Evolutionary conservation across 2,113 vertebrate genomes (phyloP), one percentile per base, ranked within the genome.

Genomic region (Bagarius yarrelli): DNA sequence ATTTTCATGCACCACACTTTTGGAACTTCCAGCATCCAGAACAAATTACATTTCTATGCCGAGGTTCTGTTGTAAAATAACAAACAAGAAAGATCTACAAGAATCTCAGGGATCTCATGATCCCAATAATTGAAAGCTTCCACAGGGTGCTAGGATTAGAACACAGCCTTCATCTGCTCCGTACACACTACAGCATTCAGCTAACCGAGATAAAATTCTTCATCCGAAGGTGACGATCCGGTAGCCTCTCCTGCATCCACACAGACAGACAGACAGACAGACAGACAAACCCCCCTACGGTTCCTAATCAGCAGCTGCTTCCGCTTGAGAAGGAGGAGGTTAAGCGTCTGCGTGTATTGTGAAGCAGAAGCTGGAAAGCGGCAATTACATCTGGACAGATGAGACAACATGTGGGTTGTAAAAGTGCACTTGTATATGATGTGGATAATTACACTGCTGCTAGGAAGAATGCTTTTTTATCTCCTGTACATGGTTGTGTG

Each of bases 371-470:
- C 53, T 57, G 3, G 30, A 75, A 74, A 57, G 32, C 53, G 25
- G 21, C 21, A 59, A 76, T 59, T 44, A 36, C 30, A 5, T 25
- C 25, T 16, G 34, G 32, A 55, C 50, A 25, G 55, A 74, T 36
- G 73, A 76, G 23, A 55, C 73, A 59, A 76, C 55, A 59, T 44
- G 73, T 76, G 73, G 73, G 73, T 27, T 59, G 73, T 57, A 16
- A 30, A 57, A 75, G 50, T 55, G 47, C 70, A 73, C 50, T 32
- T 16, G 25, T 72, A 30, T 30, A 53, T 36, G 53, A 12, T 74
- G 30, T 56, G 72, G 52, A 56, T 53, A 53, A 53, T 56, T 74
- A 74, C 21, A 5, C 30, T 56, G 52, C 72, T 56, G 52, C 71
- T 32, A 15, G 61, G 30, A 47, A 50, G 30, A 75, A 30, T 8